Conservation (phyloP, 1,140 invertebrate species). For the Papilio machaon region DNA sequence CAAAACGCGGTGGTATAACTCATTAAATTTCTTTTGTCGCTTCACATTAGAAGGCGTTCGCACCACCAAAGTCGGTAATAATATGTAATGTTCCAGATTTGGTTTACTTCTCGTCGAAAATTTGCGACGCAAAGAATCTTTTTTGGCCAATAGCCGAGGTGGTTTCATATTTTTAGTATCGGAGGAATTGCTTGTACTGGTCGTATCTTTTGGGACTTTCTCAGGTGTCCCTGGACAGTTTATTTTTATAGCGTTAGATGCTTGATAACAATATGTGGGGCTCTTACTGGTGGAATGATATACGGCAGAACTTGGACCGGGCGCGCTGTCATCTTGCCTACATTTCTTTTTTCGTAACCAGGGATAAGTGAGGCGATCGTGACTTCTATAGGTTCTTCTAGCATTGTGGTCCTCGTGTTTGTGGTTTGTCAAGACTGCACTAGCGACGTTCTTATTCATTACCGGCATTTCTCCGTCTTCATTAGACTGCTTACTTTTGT, state of each 20-base stretch:
- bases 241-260: constrained; percentile 50
- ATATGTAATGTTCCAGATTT: constrained; percentile 73
- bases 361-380: constrained; percentile 52
- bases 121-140: constrained; percentile 62
- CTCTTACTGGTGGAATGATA: constrained; percentile 51
- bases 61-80: constrained; percentile 74
- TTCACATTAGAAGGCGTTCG: constrained; percentile 77
- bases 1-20: constrained; percentile 73
- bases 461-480: constrained; percentile 49
- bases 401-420: constrained; percentile 45
- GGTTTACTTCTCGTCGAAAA: constrained; percentile 56
- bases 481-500: constrained; percentile 62
- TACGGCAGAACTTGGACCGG: constrained; percentile 62
- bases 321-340: constrained; percentile 56
- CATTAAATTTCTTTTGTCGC: constrained; percentile 74
- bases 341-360: constrained; percentile 45
- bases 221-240: constrained; percentile 31
- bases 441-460: constrained; percentile 54
- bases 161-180: constrained; percentile 49
- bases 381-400: constrained; percentile 54
- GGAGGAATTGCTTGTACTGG: constrained; percentile 57
- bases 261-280: constrained; percentile 67
- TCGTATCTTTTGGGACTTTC: constrained; percentile 42
- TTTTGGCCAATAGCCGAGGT: constrained; percentile 67
- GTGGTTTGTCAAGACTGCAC: constrained; percentile 48